These are phyloP conservation scores for Trichogramma evanescens DNA, from an alignment of 2,888 invertebrate genomes.

Conservation along the genomic window DNA sequence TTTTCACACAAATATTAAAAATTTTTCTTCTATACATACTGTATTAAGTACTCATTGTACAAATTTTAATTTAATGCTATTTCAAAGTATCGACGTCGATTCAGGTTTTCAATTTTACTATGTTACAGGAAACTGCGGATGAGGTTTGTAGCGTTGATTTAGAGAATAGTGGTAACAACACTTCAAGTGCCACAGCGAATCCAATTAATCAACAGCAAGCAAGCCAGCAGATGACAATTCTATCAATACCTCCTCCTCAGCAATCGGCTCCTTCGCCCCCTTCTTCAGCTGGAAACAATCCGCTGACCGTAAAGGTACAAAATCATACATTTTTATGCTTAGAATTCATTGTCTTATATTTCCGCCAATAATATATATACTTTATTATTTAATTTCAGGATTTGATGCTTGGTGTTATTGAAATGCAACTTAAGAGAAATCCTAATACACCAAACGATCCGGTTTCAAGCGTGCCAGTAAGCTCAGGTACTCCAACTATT, in stretches of 20 bases:
- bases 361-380: neutral
- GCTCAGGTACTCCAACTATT: slow-evolving; percentile 54
- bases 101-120: too few species aligned
- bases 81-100: too few species aligned
- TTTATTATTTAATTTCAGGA: slow-evolving; percentile 45
- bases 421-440: slow-evolving; percentile 66
- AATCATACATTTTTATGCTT: neutral
- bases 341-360: neutral
- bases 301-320: slow-evolving; percentile 60
- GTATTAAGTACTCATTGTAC: too few species aligned
- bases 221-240: slow-evolving; percentile 38
- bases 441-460: slow-evolving; percentile 50
- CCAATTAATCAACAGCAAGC: slow-evolving; percentile 45
- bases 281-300: slow-evolving; percentile 48
- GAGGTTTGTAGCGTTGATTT: slow-evolving; percentile 59
- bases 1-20: too few species aligned
- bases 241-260: slow-evolving; percentile 31
- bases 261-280: slow-evolving; percentile 45
- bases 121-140: slow-evolving; percentile 70
- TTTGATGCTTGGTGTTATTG: slow-evolving; percentile 76
- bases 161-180: slow-evolving; percentile 37
- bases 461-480: slow-evolving; percentile 40
- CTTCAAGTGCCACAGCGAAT: slow-evolving; percentile 34
- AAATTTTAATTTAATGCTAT: too few species aligned
- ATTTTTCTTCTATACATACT: too few species aligned